Conservation (phyloP, 2,797 vertebrate genomes). For the Macropodus opercularis region DNA sequence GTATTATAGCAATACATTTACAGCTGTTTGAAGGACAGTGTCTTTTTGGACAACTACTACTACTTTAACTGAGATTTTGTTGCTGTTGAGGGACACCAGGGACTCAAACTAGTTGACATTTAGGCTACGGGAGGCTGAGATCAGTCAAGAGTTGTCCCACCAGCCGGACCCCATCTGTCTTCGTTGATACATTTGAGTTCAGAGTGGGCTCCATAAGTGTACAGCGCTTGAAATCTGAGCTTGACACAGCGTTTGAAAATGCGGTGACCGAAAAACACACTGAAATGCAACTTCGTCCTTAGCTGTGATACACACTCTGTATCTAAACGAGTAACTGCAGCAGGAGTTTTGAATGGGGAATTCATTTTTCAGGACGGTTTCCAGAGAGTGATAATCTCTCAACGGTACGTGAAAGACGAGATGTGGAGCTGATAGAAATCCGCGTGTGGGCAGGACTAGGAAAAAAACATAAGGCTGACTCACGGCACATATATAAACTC, state of each 20-base stretch:
- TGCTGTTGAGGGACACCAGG: conserved; percentile 6
- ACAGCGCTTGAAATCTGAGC: neutral
- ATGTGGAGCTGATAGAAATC: conserved; percentile 36
- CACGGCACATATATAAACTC: conserved; percentile 49
- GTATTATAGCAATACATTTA: conserved; percentile 15
- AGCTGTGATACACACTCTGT: neutral
- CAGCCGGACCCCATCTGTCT: conserved; percentile 16
- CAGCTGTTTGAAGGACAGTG: neutral
- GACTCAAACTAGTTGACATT: conserved; percentile 32
- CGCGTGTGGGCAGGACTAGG: conserved; percentile 53
- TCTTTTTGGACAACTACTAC: conserved; percentile 12
- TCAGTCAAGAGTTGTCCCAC: conserved; percentile 25
- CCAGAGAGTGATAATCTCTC: conserved; percentile 11
- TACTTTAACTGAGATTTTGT: conserved; percentile 13
- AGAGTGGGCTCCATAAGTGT: neutral
- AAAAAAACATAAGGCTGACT: conserved; percentile 59
- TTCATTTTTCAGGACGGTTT: conserved; percentile 40
- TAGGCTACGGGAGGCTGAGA: conserved; percentile 30
- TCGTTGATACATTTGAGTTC: conserved; percentile 20
- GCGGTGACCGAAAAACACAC: neutral
- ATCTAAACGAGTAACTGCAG: neutral
- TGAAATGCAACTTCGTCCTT: neutral
- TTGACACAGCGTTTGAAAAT: neutral
- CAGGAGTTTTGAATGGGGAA: conserved; percentile 18
- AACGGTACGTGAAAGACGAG: conserved; percentile 18